Evolutionary conservation across 2,888 invertebrate species (phyloP), one percentile per base, ranked within the genome.

Genomic region (Lithophane leautieri): DNA sequence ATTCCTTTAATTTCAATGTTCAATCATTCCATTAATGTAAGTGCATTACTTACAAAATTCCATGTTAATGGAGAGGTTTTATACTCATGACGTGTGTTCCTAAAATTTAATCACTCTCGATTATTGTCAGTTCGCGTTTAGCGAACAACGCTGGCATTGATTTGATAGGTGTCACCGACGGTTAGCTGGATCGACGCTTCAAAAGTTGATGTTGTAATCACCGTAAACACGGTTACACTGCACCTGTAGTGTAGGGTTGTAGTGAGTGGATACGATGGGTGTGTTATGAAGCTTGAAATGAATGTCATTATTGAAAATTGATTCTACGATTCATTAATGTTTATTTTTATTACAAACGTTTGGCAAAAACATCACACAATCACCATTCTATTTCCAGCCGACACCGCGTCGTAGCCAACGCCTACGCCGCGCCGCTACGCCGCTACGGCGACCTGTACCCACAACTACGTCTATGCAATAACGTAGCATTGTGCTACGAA

Each of bases 121-220:
- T 70, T 73, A 79, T 65, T 63, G 71, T 67, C 71, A 52, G 58
- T 50, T 73, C 66, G 62, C 69, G 81, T 84, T 81, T 79, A 77
- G 62, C 68, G 73, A 73, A 76, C 76, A 81, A 63, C 58, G 67
- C 52, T 70, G 72, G 66, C 79, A 77, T 79, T 87, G 76, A 87
- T 79, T 79, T 86, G 80, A 85, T 83, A 79, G 86, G 75, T 85
- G 88, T 87, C 86, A 75, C 78, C 65, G 67, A 65, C 66, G 83
- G 82, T 84, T 79, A 78, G 61, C 68, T 73, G 79, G 72, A 74
- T 79, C 70, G 56, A 65, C 85, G 85, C 78, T 71, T 78, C 60
- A 77, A 84, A 85, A 76, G 58, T 84, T 77, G 76, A 84, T 69
- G 71, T 60, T 63, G 52, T 81, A 62, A 77, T 84, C 68, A 76